Percentiles rank a stretch among this genome's conserved stretches.
Conservation (phyloP, 2,888 invertebrate genomes). For the Drosophila ustulata region DNA sequence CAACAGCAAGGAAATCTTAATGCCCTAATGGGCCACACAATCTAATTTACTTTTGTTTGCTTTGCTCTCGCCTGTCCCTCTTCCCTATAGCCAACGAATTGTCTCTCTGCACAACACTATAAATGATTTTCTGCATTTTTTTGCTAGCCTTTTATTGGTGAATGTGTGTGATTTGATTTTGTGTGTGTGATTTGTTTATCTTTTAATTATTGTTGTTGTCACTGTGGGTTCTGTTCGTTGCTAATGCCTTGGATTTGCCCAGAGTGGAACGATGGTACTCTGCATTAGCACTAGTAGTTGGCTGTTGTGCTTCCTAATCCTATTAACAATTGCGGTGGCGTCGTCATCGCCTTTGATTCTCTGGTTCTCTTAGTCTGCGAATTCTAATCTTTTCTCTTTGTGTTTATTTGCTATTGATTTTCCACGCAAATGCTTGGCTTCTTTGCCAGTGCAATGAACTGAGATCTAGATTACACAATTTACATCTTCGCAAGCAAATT, state of each 20-base stretch:
- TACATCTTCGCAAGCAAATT: not conserved
- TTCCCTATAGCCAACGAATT: not conserved
- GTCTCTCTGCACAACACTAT: slow-evolving; percentile 40
- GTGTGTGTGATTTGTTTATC: slow-evolving; percentile 47
- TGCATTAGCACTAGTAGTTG: slow-evolving; percentile 37
- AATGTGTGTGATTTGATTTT: slow-evolving; percentile 3
- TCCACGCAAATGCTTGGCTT: not conserved
- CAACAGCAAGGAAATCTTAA: slow-evolving; percentile 72
- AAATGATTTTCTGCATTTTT: slow-evolving; percentile 61
- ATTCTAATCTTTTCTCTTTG: not conserved
- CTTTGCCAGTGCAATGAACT: slow-evolving; percentile 53
- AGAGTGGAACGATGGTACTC: slow-evolving; percentile 32
- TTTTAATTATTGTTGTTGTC: slow-evolving; percentile 60
- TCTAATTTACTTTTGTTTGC: slow-evolving; percentile 79
- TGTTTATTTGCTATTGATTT: slow-evolving; percentile 41
- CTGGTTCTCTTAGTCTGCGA: slow-evolving; percentile 17
- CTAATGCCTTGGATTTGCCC: slow-evolving; percentile 71
- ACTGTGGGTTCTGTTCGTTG: slow-evolving; percentile 54
- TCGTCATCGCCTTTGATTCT: slow-evolving; percentile 60
- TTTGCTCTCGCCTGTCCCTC: slow-evolving; percentile 17
- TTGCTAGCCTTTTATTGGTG: slow-evolving; percentile 24
- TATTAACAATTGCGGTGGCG: slow-evolving; percentile 71
- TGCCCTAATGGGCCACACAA: slow-evolving; percentile 80
- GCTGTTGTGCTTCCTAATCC: slow-evolving; percentile 74
- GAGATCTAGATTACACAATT: not conserved